phyloP scores from a whole-genome alignment of 2,888 invertebrate species.

The Rhorus exstirpatorius region DNA sequence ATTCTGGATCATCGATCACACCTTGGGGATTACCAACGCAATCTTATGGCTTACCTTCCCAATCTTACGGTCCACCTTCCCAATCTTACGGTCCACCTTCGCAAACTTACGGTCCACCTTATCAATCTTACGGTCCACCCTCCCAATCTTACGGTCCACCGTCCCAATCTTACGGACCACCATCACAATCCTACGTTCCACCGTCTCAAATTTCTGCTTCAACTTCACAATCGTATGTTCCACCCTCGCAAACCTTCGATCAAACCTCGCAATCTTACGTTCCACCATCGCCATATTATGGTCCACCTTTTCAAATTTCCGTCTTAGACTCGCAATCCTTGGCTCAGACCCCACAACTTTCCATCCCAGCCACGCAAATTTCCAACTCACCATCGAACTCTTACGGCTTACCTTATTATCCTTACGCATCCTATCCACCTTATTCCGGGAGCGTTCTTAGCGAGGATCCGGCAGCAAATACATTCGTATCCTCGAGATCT shows the following conservation, averaged over 20 bases:
- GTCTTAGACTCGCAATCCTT: slow-evolving; percentile 41
- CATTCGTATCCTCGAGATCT: slow-evolving; percentile 40
- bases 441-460: slow-evolving; percentile 10
- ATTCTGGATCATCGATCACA: slow-evolving; percentile 30
- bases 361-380: not conserved
- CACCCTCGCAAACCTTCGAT: slow-evolving; percentile 20
- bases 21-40: slow-evolving; percentile 25
- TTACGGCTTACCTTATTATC: slow-evolving; percentile 32
- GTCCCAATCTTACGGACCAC: slow-evolving; percentile 31
- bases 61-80: slow-evolving; percentile 32
- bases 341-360: slow-evolving; percentile 13
- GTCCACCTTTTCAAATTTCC: slow-evolving; percentile 27
- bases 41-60: slow-evolving; percentile 37
- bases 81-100: slow-evolving; percentile 36
- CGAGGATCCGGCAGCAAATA: slow-evolving; percentile 28
- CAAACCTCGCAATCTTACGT: slow-evolving; percentile 35
- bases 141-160: slow-evolving; percentile 38
- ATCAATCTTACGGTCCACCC: slow-evolving; percentile 36
- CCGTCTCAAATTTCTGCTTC: slow-evolving; percentile 34
- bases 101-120: slow-evolving; percentile 21
- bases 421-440: slow-evolving; percentile 10
- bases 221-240: slow-evolving; percentile 28
- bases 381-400: slow-evolving; percentile 14
- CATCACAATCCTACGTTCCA: slow-evolving; percentile 34
- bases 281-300: slow-evolving; percentile 32